These are phyloP conservation scores for Tympanoctomys barrerae DNA, from an alignment of 2,797 vertebrate species.

Conservation along the genomic window DNA sequence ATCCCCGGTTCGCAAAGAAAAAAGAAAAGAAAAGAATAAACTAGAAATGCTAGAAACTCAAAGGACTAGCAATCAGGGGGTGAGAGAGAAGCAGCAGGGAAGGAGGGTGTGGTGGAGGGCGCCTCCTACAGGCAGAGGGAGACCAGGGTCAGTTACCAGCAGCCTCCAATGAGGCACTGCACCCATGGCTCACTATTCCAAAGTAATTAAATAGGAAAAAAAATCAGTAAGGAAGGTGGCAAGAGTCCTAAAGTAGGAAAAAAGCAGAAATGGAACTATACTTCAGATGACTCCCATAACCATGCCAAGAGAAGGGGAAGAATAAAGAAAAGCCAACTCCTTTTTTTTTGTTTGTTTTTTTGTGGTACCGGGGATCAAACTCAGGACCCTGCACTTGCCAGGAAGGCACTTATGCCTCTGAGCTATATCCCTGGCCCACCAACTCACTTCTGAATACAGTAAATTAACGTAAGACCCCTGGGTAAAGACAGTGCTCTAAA, in stretches of 20 bases:
- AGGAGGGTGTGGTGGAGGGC: not conserved
- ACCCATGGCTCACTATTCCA: not conserved
- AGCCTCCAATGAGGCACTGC: not conserved
- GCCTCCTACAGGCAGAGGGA: not conserved
- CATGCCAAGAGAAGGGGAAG: not conserved
- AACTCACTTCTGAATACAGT: not conserved
- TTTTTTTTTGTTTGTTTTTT: too few species aligned
- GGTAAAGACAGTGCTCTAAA: not conserved
- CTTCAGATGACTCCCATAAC: not conserved
- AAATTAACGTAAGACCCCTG: not conserved
- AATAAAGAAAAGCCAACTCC: not conserved
- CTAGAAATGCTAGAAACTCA: not conserved
- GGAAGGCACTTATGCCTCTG: too few species aligned
- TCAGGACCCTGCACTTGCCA: too few species aligned
- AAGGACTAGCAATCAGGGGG: not conserved
- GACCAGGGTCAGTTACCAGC: not conserved
- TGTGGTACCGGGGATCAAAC: too few species aligned
- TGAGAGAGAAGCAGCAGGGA: not conserved
- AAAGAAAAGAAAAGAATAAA: not conserved
- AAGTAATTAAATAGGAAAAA: not conserved
- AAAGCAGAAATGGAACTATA: not conserved
- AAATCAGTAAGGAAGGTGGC: not conserved
- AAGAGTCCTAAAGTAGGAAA: not conserved
- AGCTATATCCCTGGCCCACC: too few species aligned
- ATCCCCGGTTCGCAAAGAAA: too few species aligned